A percentile compares a stretch with the other conserved stretches of the same genome.
Evolutionary conservation across 35 echinoderm and acorn worm species (phyloP).

Genomic region (Amphiura filiformis): DNA sequence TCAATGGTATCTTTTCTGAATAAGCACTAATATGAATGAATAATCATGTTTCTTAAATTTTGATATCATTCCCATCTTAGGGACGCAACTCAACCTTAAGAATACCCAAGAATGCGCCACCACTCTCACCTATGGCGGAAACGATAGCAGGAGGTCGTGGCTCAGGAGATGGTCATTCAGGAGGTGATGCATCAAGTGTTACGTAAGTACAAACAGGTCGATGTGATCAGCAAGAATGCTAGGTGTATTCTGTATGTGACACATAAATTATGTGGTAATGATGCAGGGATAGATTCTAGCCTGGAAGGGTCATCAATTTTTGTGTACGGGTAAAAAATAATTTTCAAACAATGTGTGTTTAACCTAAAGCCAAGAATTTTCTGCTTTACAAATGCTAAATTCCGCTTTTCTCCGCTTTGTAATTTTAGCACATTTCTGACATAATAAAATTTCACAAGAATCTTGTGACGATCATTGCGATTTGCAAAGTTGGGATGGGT

Average conservation of each 20-base stretch:
- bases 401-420: no score
- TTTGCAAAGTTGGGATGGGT: no score
- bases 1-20: no score
- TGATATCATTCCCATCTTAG: background rate
- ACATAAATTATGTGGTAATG: background rate
- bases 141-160: background rate
- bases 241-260: background rate
- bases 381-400: no score
- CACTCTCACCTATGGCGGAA: background rate
- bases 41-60: no score
- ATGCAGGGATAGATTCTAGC: background rate
- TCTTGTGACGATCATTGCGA: no score
- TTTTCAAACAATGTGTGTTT: background rate
- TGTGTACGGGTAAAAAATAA: no score
- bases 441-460: no score
- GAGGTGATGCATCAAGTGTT: background rate
- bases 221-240: background rate
- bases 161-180: background rate
- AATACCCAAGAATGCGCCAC: background rate
- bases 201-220: background rate
- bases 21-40: no score
- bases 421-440: no score
- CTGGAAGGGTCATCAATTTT: no score
- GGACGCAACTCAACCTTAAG: background rate
- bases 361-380: no score